Conservation (phyloP, 2,113 vertebrate species). For the Myodes glareolus region DNA sequence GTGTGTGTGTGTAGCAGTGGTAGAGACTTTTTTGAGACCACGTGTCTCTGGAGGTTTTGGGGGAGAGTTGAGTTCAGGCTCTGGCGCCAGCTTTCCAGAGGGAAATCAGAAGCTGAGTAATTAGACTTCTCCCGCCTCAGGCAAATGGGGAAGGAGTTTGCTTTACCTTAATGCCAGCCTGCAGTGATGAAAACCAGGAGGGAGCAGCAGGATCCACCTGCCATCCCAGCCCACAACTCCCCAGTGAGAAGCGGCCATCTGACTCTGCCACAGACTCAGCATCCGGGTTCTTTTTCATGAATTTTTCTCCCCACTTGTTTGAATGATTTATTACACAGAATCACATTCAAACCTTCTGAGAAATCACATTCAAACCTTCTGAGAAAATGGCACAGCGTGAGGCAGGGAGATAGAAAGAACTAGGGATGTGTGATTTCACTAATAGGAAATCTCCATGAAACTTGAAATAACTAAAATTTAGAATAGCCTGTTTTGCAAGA, state of each 20-base stretch:
- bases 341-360: slow-evolving; percentile 48
- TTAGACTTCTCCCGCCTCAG: slow-evolving; percentile 70
- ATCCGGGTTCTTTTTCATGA: background rate
- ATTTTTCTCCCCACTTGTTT: slow-evolving; percentile 45
- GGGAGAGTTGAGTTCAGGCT: slow-evolving; percentile 64
- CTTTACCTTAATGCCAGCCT: background rate
- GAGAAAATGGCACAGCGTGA: slow-evolving; percentile 33
- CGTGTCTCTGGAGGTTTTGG: background rate
- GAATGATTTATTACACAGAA: slow-evolving; percentile 64
- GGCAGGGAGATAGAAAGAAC: slow-evolving; percentile 1
- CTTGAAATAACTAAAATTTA: slow-evolving; percentile 47
- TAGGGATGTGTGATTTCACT: slow-evolving; percentile 30
- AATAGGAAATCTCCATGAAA: slow-evolving; percentile 28
- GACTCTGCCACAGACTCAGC: background rate
- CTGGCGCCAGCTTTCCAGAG: slow-evolving; percentile 80
- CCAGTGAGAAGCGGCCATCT: background rate
- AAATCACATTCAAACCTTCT: slow-evolving; percentile 59
- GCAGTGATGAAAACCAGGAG: slow-evolving; percentile 55
- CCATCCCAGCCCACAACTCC: background rate
- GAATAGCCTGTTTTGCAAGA: slow-evolving; percentile 51
- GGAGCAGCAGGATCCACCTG: background rate
- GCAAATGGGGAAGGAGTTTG: slow-evolving; percentile 43
- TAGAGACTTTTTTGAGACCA: slow-evolving; percentile 37
- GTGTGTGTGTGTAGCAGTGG: background rate
- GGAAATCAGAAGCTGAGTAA: slow-evolving; percentile 82